Percentiles rank a stretch among this genome's conserved stretches.
Evolutionary conservation across 1,140 invertebrate genomes (phyloP).

Genomic region (Ostrea edulis): DNA sequence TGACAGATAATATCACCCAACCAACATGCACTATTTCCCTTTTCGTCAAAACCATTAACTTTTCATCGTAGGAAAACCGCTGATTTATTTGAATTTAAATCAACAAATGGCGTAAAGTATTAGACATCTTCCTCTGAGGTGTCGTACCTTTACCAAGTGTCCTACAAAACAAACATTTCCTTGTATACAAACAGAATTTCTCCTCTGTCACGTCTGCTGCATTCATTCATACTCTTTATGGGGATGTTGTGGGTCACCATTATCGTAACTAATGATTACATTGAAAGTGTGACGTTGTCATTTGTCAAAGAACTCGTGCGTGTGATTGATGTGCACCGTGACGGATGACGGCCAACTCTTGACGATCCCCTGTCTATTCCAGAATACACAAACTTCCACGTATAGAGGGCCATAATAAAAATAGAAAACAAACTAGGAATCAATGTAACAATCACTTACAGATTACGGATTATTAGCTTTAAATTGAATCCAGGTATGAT

Average conservation of each 20-base stretch:
- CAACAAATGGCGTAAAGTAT: neutral
- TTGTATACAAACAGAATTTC: neutral
- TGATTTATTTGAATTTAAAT: conserved; percentile 8
- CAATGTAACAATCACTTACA: neutral
- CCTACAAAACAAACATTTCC: neutral
- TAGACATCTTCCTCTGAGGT: neutral
- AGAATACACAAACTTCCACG: neutral
- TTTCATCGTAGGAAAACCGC: neutral
- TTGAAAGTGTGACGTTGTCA: conserved; percentile 4
- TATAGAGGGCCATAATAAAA: neutral
- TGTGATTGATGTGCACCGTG: conserved; percentile 24
- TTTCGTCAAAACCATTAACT: neutral
- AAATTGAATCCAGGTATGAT: neutral
- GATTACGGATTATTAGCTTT: neutral
- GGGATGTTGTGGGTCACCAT: conserved; percentile 11
- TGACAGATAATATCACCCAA: too few relatives aligned
- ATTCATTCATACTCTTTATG: neutral
- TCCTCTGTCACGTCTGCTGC: neutral
- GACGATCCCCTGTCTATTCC: neutral
- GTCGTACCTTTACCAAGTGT: neutral
- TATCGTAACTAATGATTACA: conserved; percentile 7
- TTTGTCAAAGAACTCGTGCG: conserved; percentile 11
- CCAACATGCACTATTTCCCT: neutral
- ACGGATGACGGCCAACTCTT: neutral
- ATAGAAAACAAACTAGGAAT: neutral